phyloP scores from a whole-genome alignment of 2,888 invertebrate species.

The Chirona hameri region DNA sequence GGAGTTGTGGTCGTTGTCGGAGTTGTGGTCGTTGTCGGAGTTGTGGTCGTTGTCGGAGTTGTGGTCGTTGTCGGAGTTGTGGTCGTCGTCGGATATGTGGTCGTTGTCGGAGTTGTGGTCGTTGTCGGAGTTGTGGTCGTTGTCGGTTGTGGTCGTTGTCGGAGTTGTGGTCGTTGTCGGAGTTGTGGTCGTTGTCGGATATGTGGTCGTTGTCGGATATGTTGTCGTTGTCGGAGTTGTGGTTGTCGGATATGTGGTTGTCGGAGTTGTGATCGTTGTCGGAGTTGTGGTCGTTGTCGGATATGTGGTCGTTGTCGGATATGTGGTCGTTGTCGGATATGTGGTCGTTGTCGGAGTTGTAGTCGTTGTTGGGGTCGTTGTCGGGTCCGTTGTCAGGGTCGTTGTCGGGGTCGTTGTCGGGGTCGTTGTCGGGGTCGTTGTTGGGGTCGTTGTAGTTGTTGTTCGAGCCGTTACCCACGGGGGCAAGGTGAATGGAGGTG shows the following conservation, averaged over 20 bases:
- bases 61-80: background rate
- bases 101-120: too few relatives aligned
- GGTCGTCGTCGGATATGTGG: too few relatives aligned
- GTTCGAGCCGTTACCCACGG: too few relatives aligned
- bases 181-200: too few relatives aligned
- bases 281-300: background rate
- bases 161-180: too few relatives aligned
- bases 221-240: background rate
- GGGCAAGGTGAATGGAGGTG: too few relatives aligned
- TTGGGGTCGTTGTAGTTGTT: too few relatives aligned
- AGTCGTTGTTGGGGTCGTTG: background rate
- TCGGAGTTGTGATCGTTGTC: background rate
- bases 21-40: background rate
- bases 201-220: background rate
- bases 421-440: too few relatives aligned
- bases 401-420: background rate
- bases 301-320: background rate
- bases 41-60: background rate
- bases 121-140: too few relatives aligned
- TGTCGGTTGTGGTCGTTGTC: too few relatives aligned
- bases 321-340: background rate
- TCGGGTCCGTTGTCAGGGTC: background rate
- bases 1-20: background rate
- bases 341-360: too few relatives aligned
- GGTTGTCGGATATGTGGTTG: background rate